Base-by-base conservation (phyloP, 1,140 invertebrate genomes). In the Hycleus cichorii region DNA sequence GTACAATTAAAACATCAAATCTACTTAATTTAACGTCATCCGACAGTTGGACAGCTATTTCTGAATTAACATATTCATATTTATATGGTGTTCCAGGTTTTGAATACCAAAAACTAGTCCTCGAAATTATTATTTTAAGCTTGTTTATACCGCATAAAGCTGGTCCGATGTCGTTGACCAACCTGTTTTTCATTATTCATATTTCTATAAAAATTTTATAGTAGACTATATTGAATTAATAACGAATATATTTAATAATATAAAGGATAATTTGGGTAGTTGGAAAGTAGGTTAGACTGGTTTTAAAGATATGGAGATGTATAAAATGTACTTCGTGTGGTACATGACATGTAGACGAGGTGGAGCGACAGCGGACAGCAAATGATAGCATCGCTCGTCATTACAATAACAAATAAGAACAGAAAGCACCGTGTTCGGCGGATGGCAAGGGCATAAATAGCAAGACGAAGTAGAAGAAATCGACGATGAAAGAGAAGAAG, bases 371-470 rank as follows among this genome's bases (percentile, higher is more conserved):
- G 48, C 65, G 57, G 60, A 62, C 62, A 63, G 52, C 58, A 58
- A 51, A 58, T 38, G 67, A 69, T 69, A 69, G 46, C 64, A 69
- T 69, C 67, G 49, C 58, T 63, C 65, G 61, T 69, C 65, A 67
- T 69, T 69, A 69, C 65, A 69, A 69, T 69, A 69, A 69, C 67
- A 69, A 69, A 69, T 67, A 69, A 69, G 65, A 67, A 69, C 64
- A 66, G 61, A 62, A 59, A 62, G 58, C 53, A 56, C 63, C 49
- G 55, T 61, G 62, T 68, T 60, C 51, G 38, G 24, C 57, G 40
- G 50, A 62, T 44, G 44, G 46, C 59, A 57, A 65, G 62, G 43
- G 60, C 61, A 69, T 67, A 69, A 69, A 69, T 63, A 63, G 60
- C 43, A 32, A 32, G 32, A 32, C 32, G 32, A 32, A 32, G 18